Evolutionary conservation across 2,888 invertebrate genomes (phyloP), one percentile per base, ranked within the genome.

Genomic region (Operophtera brumata): DNA sequence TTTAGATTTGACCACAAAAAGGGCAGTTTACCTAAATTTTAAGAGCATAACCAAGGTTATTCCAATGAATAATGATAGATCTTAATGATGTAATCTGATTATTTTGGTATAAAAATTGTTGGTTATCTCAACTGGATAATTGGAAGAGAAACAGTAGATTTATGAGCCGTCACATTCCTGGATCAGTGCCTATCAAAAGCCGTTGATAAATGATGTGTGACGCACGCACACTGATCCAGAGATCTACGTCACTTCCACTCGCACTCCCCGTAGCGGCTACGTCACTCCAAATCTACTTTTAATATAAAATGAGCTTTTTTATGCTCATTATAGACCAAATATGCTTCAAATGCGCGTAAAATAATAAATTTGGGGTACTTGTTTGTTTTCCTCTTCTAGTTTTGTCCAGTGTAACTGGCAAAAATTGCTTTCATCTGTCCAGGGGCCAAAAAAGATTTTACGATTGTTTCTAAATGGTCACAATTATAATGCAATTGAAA

Each of bases 191-290:
- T 51, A 71, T 74, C 74, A 75, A 71, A 73, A 67, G 69, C 64
- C 59, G 49, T 59, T 74, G 75, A 77, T 74, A 75, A 75, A 79
- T 76, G 69, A 72, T 64, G 65, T 69, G 66, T 71, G 63, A 57
- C 61, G 54, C 49, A 43, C 47, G 28, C 52, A 56, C 44, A 44
- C 45, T 44, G 46, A 35, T 47, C 34, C 28, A 34, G 35, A 36
- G 41, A 34, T 34, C 46, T 32, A 32, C 50, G 50, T 55, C 55
- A 50, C 32, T 47, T 20, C 43, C 39, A 53, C 26, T 39, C 39
- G 25, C 47, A 43, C 44, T 37, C 14, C n/a, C n/a, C 11, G 30
- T 26, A 10, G 1, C 14, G 26, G 26, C 14, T 49, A 20, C 12
- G 3, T 26, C 49, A 30, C 34, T 40, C 12, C 12, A 10, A 37